Evolutionary conservation across 2,113 vertebrate genomes (phyloP), one percentile per base, ranked within the genome.

Genomic region (Chaetodon trifascialis): DNA sequence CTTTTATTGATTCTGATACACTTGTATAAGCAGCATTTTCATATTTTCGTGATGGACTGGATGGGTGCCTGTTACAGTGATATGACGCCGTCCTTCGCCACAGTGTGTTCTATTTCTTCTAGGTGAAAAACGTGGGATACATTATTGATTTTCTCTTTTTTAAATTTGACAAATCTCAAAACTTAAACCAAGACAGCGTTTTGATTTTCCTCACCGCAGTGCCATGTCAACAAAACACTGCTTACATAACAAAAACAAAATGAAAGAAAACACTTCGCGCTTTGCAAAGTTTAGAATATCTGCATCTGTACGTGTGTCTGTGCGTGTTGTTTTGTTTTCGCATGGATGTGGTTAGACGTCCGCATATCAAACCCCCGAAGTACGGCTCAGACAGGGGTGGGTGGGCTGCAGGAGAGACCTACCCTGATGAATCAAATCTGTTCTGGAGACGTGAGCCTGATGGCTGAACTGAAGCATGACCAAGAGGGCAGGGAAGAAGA

Each of bases 351-450:
- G 30, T 71, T 23, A 17, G 40, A 76, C 2, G 1, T 82, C 49
- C 2, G 21, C 21, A 42, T 23, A 5, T 67, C 0, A 52, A 66
- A 63, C 62, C n/a, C 17, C 42, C 36, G 51, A 47, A 11, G 52
- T 36, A 73, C 2, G 14, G 42, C 51, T 54, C 30, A 46, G 67
- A 59, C 49, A 66, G 73, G 59, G 56, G 80, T 79, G 73, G 51
- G 72, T 49, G 76, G 80, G 64, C 69, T 78, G 65, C 62, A 63
- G 64, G 40, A 65, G 30, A 81, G 62, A 70, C 19, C 0, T 55
- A 55, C 36, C 49, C 77, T 47, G 62, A 90, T 92, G 81, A 90
- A 90, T 90, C 81, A 79, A 80, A 85, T 92, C 86, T 89, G 89
- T 87, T 88, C 79, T 84, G 83, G 80, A 90, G 86, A 74, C 64